Percentiles rank a stretch among this genome's conserved stretches.
Evolutionary conservation across 2,797 vertebrate species (phyloP).

Genomic region (Parauchenoglanis ngamensis): DNA sequence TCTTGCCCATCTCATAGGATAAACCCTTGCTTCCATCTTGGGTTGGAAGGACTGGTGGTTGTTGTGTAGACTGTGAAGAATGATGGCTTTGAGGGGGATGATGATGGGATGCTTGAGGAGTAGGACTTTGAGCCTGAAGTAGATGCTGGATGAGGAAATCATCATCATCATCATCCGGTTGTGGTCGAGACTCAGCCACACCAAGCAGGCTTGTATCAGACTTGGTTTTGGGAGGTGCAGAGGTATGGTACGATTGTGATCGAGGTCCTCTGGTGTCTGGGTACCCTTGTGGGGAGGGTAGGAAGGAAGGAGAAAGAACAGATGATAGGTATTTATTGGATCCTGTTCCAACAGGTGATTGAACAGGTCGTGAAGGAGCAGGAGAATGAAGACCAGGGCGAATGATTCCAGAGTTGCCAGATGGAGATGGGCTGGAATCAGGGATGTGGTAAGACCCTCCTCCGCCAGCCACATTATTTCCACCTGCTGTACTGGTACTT

Average conservation of each 20-base stretch:
- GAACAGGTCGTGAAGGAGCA: conserved; percentile 79
- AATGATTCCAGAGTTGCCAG: conserved; percentile 83
- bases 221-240: conserved; percentile 73
- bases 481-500: conserved; percentile 70
- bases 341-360: conserved; percentile 74
- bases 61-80: conserved; percentile 71
- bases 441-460: conserved; percentile 78
- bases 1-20: conserved; percentile 85
- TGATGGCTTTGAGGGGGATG: conserved; percentile 70
- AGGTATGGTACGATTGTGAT: conserved; percentile 76
- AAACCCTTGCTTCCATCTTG: conserved; percentile 79
- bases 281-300: conserved; percentile 83
- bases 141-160: conserved; percentile 94
- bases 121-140: conserved; percentile 87
- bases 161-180: conserved; percentile 77
- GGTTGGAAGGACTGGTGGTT: conserved; percentile 69
- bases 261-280: conserved; percentile 75
- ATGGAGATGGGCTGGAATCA: conserved; percentile 88
- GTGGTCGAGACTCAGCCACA: conserved; percentile 75
- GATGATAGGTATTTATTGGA: conserved; percentile 89
- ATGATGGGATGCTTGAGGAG: conserved; percentile 74
- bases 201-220: conserved; percentile 79
- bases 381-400: conserved; percentile 89
- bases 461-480: conserved; percentile 67
- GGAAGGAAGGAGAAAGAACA: conserved; percentile 88